These are phyloP conservation scores for Caenorhabditis drosophilae DNA, from an alignment of 2,888 invertebrate genomes.

Conservation along the genomic window DNA sequence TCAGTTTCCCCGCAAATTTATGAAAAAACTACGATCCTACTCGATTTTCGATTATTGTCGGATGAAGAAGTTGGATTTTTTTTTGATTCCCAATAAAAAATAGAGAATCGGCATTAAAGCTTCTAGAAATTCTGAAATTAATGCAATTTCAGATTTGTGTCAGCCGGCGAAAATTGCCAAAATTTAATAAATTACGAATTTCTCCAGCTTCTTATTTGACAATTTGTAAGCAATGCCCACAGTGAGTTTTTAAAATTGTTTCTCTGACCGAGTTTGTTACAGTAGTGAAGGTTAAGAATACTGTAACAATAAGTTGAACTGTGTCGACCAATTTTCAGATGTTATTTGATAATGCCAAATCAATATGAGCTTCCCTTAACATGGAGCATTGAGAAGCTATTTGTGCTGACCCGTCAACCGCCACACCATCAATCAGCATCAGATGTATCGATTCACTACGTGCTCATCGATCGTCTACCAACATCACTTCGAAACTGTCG, in stretches of 20 bases:
- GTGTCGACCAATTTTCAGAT: conserved; percentile 21
- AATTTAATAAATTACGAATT: conserved; percentile 24
- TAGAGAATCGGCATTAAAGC: not conserved
- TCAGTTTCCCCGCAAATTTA: conserved; percentile 20
- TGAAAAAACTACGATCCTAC: conserved; percentile 10
- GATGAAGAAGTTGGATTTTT: conserved; percentile 32
- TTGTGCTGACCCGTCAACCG: conserved; percentile 30
- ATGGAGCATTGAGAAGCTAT: conserved; percentile 27
- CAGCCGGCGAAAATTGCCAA: conserved; percentile 14
- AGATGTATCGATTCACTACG: conserved; percentile 36
- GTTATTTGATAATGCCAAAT: conserved; percentile 34
- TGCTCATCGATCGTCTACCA: conserved; percentile 35
- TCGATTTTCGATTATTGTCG: conserved; percentile 28
- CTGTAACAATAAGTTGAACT: not conserved
- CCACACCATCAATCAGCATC: conserved; percentile 30
- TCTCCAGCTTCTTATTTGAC: conserved; percentile 22
- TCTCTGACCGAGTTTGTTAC: not conserved
- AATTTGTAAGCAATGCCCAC: conserved; percentile 34
- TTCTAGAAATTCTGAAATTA: not conserved
- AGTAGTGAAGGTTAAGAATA: too few species aligned
- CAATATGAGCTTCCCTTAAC: conserved; percentile 37
- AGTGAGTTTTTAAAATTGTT: conserved; percentile 13
- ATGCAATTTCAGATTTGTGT: conserved; percentile 18
- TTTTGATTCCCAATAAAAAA: not conserved
- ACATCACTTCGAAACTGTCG: conserved; percentile 28